Base-by-base conservation (phyloP, 2,888 invertebrate species). In the Cryptophagus acutangulus region DNA sequence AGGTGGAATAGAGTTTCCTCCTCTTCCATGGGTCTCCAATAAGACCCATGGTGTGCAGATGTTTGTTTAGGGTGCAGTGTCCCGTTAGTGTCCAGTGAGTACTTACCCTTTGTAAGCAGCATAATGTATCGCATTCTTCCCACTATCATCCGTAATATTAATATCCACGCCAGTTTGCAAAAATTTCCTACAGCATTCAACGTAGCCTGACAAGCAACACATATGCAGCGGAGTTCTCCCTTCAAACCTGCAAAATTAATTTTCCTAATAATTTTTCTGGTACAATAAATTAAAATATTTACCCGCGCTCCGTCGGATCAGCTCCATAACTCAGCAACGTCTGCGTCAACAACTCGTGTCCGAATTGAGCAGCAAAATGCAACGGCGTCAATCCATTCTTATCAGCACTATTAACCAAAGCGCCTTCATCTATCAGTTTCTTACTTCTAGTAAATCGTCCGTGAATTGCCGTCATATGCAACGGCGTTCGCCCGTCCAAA, bases 391-490 rank as follows among this genome's bases (percentile, higher is more conserved):
- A 78, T 9, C 76, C 75, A 49, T 74, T 74, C 52, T 74, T 76
- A 60, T 81, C 79, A 35, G 69, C 62, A 33, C 70, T 69, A 57
- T 80, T 77, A 17, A 79, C 72, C 20, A 66, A 58, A 24, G 75
- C 75, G 46, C 75, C 72, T 71, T 74, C 73, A 59, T 78, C 77
- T 13, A 80, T 73, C 34, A 81, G 66, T 30, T 72, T 75, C 63
- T 79, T 76, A 30, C 80, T 78, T 36, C 79, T 66, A 1, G 77
- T 76, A 57, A 79, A 79, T 52, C 79, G 67, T 14, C 81, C 80
- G 62, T 79, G 76, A 50, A 79, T 73, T 4, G 80, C 79, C n/a
- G 79, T 78, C 77, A 80, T 77, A 54, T 81, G 80, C 26, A 81
- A 67, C 1, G 81, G 75, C 2, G 79, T 78, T 35, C 77, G 66